Conservation (phyloP, 2,888 invertebrate species). For the Archips crataeganus region DNA sequence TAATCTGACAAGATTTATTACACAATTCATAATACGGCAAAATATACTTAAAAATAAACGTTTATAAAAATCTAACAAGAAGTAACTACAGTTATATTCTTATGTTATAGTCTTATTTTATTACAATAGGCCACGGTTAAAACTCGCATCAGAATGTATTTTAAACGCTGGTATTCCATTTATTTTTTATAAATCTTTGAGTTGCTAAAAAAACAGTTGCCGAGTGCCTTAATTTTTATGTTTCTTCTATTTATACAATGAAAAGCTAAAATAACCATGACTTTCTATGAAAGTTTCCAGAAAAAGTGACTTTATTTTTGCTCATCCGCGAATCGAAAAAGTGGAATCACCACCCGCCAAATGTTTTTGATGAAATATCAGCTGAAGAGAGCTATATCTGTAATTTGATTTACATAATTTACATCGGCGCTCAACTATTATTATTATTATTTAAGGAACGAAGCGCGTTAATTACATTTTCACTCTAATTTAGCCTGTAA, state of each 20-base stretch:
- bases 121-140: background rate
- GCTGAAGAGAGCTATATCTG: background rate
- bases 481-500: background rate
- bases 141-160: background rate
- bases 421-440: too few species aligned
- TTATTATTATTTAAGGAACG: background rate
- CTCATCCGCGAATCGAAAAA: background rate
- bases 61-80: slow-evolving; percentile 6
- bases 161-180: background rate
- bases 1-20: background rate
- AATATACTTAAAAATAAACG: background rate
- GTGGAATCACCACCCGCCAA: too few species aligned
- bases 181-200: too few species aligned
- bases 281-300: too few species aligned
- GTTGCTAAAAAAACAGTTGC: too few species aligned
- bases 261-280: too few species aligned
- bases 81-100: background rate
- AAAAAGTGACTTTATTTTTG: too few species aligned
- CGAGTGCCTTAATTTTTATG: too few species aligned
- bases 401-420: background rate
- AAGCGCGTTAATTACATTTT: background rate
- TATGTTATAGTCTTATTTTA: background rate
- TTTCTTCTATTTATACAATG: too few species aligned
- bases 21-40: slow-evolving; percentile 3
- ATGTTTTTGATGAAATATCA: background rate